A percentile compares a stretch with the other conserved stretches of the same genome.
Evolutionary conservation across 2,113 vertebrate species (phyloP).

Genomic region (Telmatochromis sp.): DNA sequence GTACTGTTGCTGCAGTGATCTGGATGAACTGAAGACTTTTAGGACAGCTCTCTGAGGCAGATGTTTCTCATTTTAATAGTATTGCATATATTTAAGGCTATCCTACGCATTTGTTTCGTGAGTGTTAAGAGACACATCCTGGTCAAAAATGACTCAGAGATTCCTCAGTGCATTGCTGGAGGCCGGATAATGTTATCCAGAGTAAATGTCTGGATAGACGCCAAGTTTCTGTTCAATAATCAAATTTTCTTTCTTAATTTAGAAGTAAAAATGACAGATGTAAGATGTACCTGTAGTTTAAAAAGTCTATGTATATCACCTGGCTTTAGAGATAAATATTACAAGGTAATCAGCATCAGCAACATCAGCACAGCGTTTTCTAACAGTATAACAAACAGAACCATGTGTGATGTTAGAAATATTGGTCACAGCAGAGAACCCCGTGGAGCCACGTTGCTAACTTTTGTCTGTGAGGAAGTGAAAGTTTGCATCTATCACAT

Average conservation of each 20-base stretch:
- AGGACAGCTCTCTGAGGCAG: background rate
- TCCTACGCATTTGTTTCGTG: background rate
- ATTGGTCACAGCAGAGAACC: background rate
- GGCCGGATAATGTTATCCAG: background rate
- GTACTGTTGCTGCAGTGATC: background rate
- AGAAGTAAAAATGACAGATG: background rate
- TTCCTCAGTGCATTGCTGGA: background rate
- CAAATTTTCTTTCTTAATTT: rapidly evolving
- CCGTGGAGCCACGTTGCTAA: background rate
- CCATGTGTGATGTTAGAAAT: background rate
- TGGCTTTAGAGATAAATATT: background rate
- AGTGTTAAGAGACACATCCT: background rate
- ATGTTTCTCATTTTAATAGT: background rate
- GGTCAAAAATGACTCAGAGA: background rate
- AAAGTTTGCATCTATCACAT: background rate
- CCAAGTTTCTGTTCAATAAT: background rate
- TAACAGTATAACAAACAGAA: background rate
- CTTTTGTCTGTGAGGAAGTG: background rate
- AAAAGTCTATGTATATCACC: rapidly evolving
- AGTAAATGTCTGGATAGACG: background rate
- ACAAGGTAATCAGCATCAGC: background rate
- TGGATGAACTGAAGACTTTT: background rate
- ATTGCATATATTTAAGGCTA: background rate
- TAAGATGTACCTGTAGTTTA: background rate
- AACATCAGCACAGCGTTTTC: background rate